Base-by-base conservation (phyloP, 2,888 invertebrate genomes). In the Lumbricus terrestris region DNA sequence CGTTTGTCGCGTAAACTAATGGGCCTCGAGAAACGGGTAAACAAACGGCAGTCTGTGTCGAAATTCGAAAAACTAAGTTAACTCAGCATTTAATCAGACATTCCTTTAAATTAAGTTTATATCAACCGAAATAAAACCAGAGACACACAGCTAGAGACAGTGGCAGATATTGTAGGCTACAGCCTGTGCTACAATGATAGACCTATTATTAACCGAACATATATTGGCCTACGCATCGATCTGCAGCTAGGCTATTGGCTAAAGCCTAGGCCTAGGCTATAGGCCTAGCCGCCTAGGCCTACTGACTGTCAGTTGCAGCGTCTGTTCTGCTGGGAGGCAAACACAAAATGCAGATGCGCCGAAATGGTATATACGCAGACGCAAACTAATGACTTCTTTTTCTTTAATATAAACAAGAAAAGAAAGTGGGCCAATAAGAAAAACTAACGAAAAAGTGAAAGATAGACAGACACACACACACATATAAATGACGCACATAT, bases 381-480 rank as follows among this genome's bases (percentile, higher is more conserved):
- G n/a, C n/a, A 5, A 29, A 69, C 29, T 11, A 69, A 69, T 69
- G 29, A 11, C 69, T 69, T 99, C 99, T 94, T 98, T 98, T 90
- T 99, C 99, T 91, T 99, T 96, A 38, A 99, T 95, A 90, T 99
- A 95, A 34, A 98, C 96, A 89, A 98, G 40, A 88, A 40, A 88
- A 40, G 42, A 35, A 18, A 88, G 42, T 18, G 29, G 38, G 40
- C 38, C n/a, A 11, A 88, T 34, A 88, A 29, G 33, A 35, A 88
- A n/a, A 35, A 88, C 15, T 47, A 88, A 35, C 38, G 40, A 88
- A 16, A 34, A 20, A 34, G 33, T 29, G 29, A 88, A 23, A 88
- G 40, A 42, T 18, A 42, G 42, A 42, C 42, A 42, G 42, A 42
- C 42, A 42, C 16, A 42, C 42, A 42, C 16, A 42, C 42, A 42